Conservation (phyloP, 2,888 invertebrate species). For the Podotricha telesiphe region DNA sequence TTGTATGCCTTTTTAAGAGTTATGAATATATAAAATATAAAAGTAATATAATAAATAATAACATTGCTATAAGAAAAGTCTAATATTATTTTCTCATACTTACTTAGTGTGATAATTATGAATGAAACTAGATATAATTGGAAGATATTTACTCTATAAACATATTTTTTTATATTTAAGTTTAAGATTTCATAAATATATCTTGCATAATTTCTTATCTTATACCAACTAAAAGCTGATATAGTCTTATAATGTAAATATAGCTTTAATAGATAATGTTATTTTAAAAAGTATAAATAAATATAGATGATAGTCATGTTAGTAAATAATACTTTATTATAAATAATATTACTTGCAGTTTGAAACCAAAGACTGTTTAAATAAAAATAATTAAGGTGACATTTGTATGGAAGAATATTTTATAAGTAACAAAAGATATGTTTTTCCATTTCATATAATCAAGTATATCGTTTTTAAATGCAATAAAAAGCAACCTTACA, state of each 20-base stretch:
- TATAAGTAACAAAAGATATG: too few species aligned
- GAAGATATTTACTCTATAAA: not conserved
- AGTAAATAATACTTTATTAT: slow-evolving; percentile 1
- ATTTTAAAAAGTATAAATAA: slow-evolving; percentile 2
- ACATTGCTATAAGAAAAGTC: not conserved
- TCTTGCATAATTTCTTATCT: not conserved
- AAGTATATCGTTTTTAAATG: too few species aligned
- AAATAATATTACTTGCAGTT: not conserved
- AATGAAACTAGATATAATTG: not conserved
- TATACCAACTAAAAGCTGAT: not conserved
- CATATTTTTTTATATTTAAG: not conserved
- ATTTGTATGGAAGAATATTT: too few species aligned
- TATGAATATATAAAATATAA: too few species aligned
- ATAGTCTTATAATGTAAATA: slow-evolving; percentile 4
- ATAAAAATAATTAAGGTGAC: too few species aligned
- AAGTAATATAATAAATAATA: too few species aligned
- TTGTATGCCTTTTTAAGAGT: too few species aligned
- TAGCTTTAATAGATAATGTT: not conserved
- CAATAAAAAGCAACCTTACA: too few species aligned
- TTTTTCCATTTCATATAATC: too few species aligned
- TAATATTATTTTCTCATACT: not conserved
- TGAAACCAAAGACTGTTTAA: too few species aligned
- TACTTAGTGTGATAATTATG: not conserved
- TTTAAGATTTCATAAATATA: not conserved
- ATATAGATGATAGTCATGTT: not conserved